Percentiles rank a stretch among this genome's conserved stretches.
Conservation (phyloP, 2,888 invertebrate species). For the Cybosia mesomella region DNA sequence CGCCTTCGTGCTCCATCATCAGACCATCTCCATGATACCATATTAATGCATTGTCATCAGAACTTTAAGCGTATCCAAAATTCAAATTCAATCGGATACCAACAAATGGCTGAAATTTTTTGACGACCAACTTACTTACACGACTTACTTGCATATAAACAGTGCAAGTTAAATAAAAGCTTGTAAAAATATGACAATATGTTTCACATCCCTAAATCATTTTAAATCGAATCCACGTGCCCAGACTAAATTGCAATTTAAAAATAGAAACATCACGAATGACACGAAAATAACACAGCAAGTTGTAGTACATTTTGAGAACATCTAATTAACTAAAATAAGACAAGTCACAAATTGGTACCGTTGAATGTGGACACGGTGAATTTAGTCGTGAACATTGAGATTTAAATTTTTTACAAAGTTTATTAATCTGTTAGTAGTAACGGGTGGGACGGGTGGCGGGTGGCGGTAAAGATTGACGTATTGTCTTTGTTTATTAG, state of each 20-base stretch:
- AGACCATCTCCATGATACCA: too few species aligned
- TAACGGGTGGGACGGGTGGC: slow-evolving; percentile 49
- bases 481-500: slow-evolving; percentile 24
- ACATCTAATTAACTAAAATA: slow-evolving; percentile 76
- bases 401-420: slow-evolving; percentile 59
- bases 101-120: too few species aligned
- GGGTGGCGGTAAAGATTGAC: slow-evolving; percentile 53
- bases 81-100: too few species aligned
- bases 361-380: slow-evolving; percentile 58
- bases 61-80: too few species aligned
- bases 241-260: slow-evolving; percentile 37
- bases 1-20: too few species aligned
- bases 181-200: background rate
- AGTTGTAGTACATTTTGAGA: slow-evolving; percentile 55
- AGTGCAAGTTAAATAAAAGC: too few species aligned
- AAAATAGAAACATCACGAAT: slow-evolving; percentile 50
- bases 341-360: slow-evolving; percentile 74
- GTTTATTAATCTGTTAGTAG: slow-evolving; percentile 58
- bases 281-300: slow-evolving; percentile 47
- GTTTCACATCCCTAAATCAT: slow-evolving; percentile 20
- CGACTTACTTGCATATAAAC: too few species aligned
- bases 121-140: too few species aligned
- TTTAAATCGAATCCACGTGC: slow-evolving; percentile 38
- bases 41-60: too few species aligned
- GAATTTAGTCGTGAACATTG: slow-evolving; percentile 67